Base-by-base conservation (phyloP, 2,797 vertebrate genomes). In the Danio jaintianensis region DNA sequence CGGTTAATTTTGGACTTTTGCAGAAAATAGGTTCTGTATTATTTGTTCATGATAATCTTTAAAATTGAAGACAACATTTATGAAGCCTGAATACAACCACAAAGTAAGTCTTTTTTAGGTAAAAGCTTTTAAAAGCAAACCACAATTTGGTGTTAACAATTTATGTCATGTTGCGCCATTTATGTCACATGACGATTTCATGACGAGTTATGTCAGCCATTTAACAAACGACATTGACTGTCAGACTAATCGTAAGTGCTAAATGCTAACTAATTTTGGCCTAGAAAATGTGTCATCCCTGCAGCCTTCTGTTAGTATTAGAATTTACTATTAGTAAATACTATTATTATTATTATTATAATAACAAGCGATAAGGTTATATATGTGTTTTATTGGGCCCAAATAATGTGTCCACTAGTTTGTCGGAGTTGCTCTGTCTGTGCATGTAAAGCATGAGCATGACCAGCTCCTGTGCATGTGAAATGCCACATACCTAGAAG, bases 381-480 rank as follows among this genome's bases (percentile, higher is more conserved):
- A n/a, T 29, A 29, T 29, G 29, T 87, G 5, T 85, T 89, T 86
- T 81, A 84, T 87, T 47, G 73, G 62, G 69, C 45, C 55, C 56
- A 84, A 22, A 67, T 74, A 80, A 69, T 59, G 53, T 64, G 71
- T 89, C 88, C 80, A 90, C 77, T 80, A 88, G 70, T 47, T 87
- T 29, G 7, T 52, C 29, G 66, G 16, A 73, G 83, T 59, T 55
- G 48, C 59, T 63, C 81, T 80, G 82, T 53, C 52, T 53, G 53
- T 61, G 83, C 55, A 79, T 82, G 75, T 81, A 77, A 78, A 18
- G 70, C 79, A 83, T n/a, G n/a, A n/a, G n/a, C n/a, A n/a, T 59
- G 61, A 81, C 86, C 85, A 90, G 85, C 85, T 86, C 84, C 81
- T 88, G 86, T 89, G 85, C 87, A 85, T 84, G 66, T 84, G 73